Percentiles rank a stretch among this genome's conserved stretches.
phyloP scores from a whole-genome alignment of 1,140 invertebrate genomes.

The Drosophila triauraria region DNA sequence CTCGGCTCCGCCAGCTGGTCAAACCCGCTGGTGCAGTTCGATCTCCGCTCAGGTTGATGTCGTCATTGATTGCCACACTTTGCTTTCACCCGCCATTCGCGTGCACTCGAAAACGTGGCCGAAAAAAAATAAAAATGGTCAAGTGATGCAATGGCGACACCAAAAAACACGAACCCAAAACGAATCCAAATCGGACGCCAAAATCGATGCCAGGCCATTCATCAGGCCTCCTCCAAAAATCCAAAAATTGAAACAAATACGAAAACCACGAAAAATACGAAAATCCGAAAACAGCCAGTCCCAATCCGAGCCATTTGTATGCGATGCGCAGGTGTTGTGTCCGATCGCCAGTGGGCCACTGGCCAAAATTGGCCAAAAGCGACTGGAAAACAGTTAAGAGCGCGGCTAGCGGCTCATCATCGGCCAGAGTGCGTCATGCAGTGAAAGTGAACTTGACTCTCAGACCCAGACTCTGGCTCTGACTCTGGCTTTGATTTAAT shows the following conservation, averaged over 20 bases:
- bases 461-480: conserved; percentile 22
- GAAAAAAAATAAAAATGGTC: conserved; percentile 12
- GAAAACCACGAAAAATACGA: conserved; percentile 21
- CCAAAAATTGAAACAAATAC: conserved; percentile 22
- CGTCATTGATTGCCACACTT: conserved; percentile 84
- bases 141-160: conserved; percentile 46
- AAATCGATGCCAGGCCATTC: conserved; percentile 62
- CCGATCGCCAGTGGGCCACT: conserved; percentile 61
- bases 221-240: conserved; percentile 63
- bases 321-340: conserved; percentile 53
- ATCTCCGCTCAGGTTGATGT: conserved; percentile 55
- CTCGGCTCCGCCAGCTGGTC: conserved; percentile 52
- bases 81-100: conserved; percentile 77
- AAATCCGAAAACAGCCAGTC: conserved; percentile 54
- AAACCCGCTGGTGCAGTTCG: conserved; percentile 71
- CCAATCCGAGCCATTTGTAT: conserved; percentile 66
- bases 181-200: conserved; percentile 36
- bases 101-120: conserved; percentile 59
- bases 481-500: conserved; percentile 48
- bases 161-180: conserved; percentile 13
- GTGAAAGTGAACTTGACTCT: conserved; percentile 83
- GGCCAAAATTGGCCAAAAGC: conserved; percentile 72
- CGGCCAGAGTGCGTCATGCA: conserved; percentile 63
- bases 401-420: conserved; percentile 17
- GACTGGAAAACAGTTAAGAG: conserved; percentile 18